Percentiles rank a stretch among this genome's conserved stretches.
phyloP scores from a whole-genome alignment of 2,888 invertebrate genomes.

The Limnephilus rhombicus region DNA sequence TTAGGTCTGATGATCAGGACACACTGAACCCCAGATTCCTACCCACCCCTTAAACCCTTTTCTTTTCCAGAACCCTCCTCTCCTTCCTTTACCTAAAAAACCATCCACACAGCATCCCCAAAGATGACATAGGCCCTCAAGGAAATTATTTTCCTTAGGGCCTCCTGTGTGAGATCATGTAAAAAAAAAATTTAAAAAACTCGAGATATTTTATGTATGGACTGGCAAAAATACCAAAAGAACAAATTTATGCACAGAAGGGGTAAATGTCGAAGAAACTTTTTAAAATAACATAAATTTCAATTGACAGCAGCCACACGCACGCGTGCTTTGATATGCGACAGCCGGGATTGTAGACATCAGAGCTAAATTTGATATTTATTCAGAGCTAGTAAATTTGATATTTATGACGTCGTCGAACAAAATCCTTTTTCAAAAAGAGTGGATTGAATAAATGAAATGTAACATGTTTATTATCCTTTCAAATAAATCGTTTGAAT shows the following conservation, averaged over 20 bases:
- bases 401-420: neutral
- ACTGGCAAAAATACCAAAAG: neutral
- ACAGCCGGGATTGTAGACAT: neutral
- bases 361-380: neutral
- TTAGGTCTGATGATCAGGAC: too few relatives aligned
- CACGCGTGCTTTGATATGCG: neutral
- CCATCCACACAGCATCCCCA: too few relatives aligned
- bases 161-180: too few relatives aligned
- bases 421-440: too few relatives aligned
- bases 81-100: too few relatives aligned
- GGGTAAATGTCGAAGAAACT: neutral
- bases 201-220: neutral
- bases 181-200: too few relatives aligned
- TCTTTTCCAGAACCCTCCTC: too few relatives aligned
- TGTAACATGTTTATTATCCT: neutral
- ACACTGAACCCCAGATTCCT: too few relatives aligned
- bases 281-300: neutral
- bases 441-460: neutral
- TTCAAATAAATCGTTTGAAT: neutral
- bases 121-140: too few relatives aligned
- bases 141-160: too few relatives aligned
- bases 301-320: neutral
- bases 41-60: too few relatives aligned
- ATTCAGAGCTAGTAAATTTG: neutral
- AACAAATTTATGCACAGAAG: neutral